Evolutionary conservation across 2,797 vertebrate species (phyloP).

Genomic region (Hydrolagus colliei): DNA sequence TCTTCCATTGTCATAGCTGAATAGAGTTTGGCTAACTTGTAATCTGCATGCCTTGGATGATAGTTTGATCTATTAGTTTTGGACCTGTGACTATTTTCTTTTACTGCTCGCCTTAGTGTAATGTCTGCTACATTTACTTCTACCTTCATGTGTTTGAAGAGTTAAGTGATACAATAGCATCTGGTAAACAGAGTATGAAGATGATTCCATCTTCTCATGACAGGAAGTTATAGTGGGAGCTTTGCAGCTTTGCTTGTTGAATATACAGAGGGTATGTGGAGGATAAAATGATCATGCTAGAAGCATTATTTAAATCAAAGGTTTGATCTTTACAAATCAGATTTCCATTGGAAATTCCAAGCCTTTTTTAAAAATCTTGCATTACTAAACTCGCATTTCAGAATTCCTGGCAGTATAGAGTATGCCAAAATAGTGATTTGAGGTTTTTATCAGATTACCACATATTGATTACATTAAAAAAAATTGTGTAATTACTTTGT

Average conservation of each 20-base stretch:
- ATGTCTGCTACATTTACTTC: neutral
- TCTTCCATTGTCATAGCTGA: neutral
- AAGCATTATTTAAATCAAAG: neutral
- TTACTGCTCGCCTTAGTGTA: neutral
- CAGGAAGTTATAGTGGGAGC: neutral
- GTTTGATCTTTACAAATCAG: conserved; percentile 1
- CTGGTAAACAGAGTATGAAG: neutral
- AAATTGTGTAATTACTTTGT: neutral
- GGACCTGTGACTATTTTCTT: neutral
- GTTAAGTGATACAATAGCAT: neutral
- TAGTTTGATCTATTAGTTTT: neutral
- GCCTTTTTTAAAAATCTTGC: neutral
- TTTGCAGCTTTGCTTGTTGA: neutral
- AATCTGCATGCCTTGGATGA: neutral
- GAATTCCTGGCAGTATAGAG: neutral
- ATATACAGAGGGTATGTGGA: neutral
- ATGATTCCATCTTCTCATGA: neutral
- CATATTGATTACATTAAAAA: neutral
- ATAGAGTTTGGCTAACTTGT: neutral
- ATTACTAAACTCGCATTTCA: neutral
- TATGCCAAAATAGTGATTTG: neutral
- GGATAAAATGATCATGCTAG: neutral
- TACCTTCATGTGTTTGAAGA: neutral
- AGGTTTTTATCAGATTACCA: neutral
- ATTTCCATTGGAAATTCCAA: neutral